These are phyloP conservation scores for Diphyllodes magnificus DNA, from an alignment of 2,113 vertebrate genomes.

Conservation along the genomic window DNA sequence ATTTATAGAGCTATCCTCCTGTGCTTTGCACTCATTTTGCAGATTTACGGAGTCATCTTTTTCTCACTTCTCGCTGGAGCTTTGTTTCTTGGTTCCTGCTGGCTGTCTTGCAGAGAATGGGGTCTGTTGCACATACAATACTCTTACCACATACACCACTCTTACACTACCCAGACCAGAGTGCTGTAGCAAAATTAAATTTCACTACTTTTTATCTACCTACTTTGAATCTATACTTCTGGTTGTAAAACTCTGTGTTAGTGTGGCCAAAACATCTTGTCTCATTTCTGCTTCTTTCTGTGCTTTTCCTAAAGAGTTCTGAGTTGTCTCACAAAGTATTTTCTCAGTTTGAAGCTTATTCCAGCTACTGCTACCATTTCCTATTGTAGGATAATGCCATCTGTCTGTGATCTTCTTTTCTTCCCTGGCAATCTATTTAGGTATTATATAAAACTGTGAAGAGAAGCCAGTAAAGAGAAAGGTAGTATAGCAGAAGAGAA, in stretches of 20 bases:
- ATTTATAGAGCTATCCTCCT: background rate
- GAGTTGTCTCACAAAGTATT: background rate
- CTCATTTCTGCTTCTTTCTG: background rate
- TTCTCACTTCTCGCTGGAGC: background rate
- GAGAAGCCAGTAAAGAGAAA: background rate
- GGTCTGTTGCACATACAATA: background rate
- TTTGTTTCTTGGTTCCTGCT: background rate
- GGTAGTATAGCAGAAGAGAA: background rate
- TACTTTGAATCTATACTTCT: background rate
- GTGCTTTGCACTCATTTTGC: background rate
- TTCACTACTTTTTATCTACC: background rate
- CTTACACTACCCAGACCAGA: background rate
- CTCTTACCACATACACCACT: background rate
- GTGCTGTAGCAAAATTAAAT: background rate
- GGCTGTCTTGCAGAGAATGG: background rate
- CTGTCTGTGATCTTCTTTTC: background rate
- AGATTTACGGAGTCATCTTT: background rate
- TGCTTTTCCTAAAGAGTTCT: background rate
- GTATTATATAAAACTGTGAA: background rate
- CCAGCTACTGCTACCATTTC: background rate
- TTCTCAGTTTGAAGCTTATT: background rate
- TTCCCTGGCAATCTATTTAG: background rate
- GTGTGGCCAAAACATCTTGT: background rate
- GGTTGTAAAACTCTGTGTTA: background rate
- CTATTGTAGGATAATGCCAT: background rate